Conservation (phyloP, 2,113 vertebrate genomes). For the Jacana jacana region DNA sequence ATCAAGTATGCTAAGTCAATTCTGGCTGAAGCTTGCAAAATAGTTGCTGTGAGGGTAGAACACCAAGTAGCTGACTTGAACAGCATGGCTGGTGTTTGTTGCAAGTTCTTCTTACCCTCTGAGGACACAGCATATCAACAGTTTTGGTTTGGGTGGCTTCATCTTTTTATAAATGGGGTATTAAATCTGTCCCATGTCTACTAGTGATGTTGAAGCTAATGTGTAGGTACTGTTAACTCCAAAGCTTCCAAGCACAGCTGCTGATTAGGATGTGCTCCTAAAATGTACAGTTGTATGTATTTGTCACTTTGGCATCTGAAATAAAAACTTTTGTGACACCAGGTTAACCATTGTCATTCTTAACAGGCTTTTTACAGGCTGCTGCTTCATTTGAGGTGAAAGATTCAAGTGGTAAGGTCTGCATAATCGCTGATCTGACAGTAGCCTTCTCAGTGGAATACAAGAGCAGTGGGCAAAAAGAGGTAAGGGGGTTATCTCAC, state of each 20-base stretch:
- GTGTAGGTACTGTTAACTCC: neutral
- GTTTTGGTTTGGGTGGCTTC: neutral
- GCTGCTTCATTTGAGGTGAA: slow-evolving; percentile 82
- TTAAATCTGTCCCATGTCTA: neutral
- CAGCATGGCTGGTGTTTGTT: neutral
- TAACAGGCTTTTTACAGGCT: slow-evolving; percentile 66
- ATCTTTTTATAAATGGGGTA: neutral
- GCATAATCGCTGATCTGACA: slow-evolving; percentile 85
- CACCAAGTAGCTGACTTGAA: neutral
- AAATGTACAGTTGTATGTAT: neutral
- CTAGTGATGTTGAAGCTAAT: neutral
- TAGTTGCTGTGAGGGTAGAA: neutral
- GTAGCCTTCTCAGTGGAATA: slow-evolving; percentile 81
- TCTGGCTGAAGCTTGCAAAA: neutral
- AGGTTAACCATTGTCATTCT: neutral
- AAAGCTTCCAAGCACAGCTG: neutral
- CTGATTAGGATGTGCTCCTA: neutral
- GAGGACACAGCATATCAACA: neutral
- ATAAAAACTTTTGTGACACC: neutral
- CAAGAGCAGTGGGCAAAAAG: neutral
- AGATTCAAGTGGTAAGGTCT: slow-evolving; percentile 73
- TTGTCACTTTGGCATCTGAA: neutral
- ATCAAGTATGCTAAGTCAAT: neutral
- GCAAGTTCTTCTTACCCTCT: neutral
- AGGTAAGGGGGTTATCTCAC: slow-evolving; percentile 46